A percentile compares a stretch with the other conserved stretches of the same genome.
These are phyloP conservation scores for Phthorimaea operculella DNA, from an alignment of 1,140 invertebrate genomes.

Conservation along the genomic window DNA sequence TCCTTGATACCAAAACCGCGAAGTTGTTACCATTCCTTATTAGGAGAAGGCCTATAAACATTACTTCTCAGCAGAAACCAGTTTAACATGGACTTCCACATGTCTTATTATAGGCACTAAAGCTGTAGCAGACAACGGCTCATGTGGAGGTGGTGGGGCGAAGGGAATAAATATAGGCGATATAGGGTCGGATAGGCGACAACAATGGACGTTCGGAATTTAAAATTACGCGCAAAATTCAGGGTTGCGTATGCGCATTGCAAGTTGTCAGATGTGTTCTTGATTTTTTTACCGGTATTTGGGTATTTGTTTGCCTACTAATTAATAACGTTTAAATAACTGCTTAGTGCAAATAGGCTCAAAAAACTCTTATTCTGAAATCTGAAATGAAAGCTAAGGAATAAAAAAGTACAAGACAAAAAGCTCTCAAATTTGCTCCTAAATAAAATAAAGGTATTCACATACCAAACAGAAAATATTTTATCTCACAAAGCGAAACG, in stretches of 20 bases:
- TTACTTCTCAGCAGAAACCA: neutral
- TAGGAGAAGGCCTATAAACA: neutral
- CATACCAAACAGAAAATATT: too few species aligned
- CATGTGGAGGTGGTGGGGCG: neutral
- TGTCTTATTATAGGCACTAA: neutral
- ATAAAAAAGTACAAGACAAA: too few species aligned
- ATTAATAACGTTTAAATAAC: too few species aligned
- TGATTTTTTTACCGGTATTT: too few species aligned
- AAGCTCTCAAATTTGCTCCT: too few species aligned
- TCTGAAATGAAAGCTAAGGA: too few species aligned
- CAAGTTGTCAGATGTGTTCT: neutral
- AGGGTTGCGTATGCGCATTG: constrained; percentile 22
- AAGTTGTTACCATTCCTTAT: constrained; percentile 2
- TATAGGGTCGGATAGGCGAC: constrained; percentile 37
- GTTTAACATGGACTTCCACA: neutral
- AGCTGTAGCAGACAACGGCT: neutral
- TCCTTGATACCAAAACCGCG: constrained; percentile 2
- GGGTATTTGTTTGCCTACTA: too few species aligned
- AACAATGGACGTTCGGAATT: constrained; percentile 42
- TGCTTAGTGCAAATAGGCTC: too few species aligned
- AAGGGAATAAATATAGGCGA: constrained; percentile 32
- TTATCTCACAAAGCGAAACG: too few species aligned
- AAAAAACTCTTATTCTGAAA: too few species aligned
- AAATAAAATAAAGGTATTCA: too few species aligned
- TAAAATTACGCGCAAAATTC: constrained; percentile 35